These are phyloP conservation scores for Drosophila villosipedis DNA, from an alignment of 2,888 invertebrate species.

Conservation along the genomic window DNA sequence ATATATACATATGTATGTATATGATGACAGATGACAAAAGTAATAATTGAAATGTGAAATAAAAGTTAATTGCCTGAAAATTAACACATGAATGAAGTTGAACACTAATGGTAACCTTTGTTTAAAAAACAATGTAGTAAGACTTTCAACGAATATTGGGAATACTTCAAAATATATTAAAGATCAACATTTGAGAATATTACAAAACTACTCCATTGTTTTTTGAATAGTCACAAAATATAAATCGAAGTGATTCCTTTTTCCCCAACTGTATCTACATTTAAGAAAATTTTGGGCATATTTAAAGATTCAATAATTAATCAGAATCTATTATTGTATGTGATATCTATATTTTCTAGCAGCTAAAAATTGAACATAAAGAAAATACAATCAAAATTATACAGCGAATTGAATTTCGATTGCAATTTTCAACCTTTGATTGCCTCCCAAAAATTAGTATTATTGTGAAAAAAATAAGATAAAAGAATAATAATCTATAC, in stretches of 20 bases:
- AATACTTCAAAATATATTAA: not conserved
- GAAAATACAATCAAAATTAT: not conserved
- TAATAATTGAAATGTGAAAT: conserved; percentile 3
- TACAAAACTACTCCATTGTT: not conserved
- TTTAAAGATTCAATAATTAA: not conserved
- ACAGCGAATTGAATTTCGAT: not conserved
- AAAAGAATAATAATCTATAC: conserved; percentile 6
- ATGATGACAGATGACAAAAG: not conserved
- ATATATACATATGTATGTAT: not conserved
- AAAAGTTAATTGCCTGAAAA: conserved; percentile 2
- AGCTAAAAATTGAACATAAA: not conserved
- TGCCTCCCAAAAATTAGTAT: not conserved
- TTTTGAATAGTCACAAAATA: not conserved
- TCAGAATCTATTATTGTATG: not conserved
- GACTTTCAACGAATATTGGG: not conserved
- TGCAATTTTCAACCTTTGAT: not conserved
- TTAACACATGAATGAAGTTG: not conserved
- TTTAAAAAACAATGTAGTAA: too few species aligned
- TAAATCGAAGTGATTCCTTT: not conserved
- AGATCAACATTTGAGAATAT: not conserved
- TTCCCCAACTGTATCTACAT: not conserved
- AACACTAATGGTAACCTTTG: not conserved
- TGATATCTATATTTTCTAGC: not conserved
- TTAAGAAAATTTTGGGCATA: not conserved
- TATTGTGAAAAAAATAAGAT: not conserved